Evolutionary conservation across 1,140 invertebrate species (phyloP).

Genomic region (Palaemon carinicauda): DNA sequence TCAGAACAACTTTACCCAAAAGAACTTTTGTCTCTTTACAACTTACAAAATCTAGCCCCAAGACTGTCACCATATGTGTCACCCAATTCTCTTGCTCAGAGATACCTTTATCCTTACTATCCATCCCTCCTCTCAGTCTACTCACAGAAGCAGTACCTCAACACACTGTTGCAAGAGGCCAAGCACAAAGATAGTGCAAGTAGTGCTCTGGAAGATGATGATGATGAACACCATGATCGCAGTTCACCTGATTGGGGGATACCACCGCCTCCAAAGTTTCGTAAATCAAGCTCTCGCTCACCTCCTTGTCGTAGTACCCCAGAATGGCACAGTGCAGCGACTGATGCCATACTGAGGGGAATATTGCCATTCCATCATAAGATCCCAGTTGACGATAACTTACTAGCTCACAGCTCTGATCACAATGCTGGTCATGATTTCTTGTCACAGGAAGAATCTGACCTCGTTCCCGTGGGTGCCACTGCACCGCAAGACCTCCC

Average conservation of each 20-base stretch:
- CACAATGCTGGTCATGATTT: conserved; percentile 42
- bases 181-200: background rate
- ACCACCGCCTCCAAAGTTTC: conserved; percentile 30
- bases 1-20: conserved; percentile 44
- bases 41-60: conserved; percentile 25
- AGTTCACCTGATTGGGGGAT: conserved; percentile 22
- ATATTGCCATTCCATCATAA: conserved; percentile 9
- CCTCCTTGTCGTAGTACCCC: conserved; percentile 17
- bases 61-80: conserved; percentile 34
- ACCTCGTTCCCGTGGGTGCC: conserved; percentile 24
- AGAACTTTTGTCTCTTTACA: conserved; percentile 39
- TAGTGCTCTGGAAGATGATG: background rate
- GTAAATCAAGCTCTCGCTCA: conserved; percentile 9
- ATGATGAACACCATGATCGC: conserved; percentile 15
- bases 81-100: conserved; percentile 37
- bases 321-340: background rate
- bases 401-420: background rate
- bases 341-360: background rate
- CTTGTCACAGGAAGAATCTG: conserved; percentile 2
- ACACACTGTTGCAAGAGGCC: conserved; percentile 72
- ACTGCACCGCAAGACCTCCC: conserved; percentile 44
- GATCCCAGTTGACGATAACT: background rate
- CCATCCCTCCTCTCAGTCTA: conserved; percentile 63
- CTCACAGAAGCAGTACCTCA: conserved; percentile 76
- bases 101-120: conserved; percentile 55